These are phyloP conservation scores for Mixornis gularis DNA, from an alignment of 2,113 vertebrate species.

Conservation along the genomic window DNA sequence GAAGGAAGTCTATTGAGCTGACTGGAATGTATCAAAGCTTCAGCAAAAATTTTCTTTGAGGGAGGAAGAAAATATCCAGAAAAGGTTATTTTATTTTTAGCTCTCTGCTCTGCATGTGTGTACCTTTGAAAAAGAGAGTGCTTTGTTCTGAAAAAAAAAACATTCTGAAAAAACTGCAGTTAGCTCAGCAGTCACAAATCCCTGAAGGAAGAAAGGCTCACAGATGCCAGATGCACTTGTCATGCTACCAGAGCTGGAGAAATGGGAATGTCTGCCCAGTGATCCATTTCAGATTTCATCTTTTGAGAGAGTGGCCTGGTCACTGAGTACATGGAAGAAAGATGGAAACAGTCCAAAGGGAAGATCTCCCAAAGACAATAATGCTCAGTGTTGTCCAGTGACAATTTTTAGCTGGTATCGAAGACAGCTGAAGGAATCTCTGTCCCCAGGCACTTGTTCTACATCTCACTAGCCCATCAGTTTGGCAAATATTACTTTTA, in stretches of 20 bases:
- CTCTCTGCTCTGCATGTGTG: constrained; percentile 8
- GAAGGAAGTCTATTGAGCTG: background rate
- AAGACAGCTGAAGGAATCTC: background rate
- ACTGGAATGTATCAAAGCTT: background rate
- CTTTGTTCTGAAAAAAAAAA: constrained; percentile 34
- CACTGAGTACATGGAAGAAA: background rate
- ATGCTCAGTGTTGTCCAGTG: background rate
- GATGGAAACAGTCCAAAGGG: background rate
- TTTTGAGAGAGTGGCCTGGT: background rate
- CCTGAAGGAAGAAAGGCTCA: constrained; percentile 21
- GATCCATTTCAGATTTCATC: constrained; percentile 30
- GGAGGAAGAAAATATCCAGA: background rate
- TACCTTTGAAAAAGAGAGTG: constrained; percentile 7
- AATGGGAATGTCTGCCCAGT: constrained; percentile 35
- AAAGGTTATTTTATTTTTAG: constrained; percentile 45
- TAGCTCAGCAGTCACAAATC: constrained; percentile 17
- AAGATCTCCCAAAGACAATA: background rate
- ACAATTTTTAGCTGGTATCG: background rate
- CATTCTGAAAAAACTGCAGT: background rate
- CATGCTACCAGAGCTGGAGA: constrained; percentile 13
- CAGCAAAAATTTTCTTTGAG: background rate
- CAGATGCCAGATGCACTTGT: constrained; percentile 47
- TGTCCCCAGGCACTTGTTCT: background rate
- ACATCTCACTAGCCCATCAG: background rate
- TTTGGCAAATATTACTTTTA: background rate